Conservation (phyloP, 2,888 invertebrate genomes). For the Hyposoter didymator region DNA sequence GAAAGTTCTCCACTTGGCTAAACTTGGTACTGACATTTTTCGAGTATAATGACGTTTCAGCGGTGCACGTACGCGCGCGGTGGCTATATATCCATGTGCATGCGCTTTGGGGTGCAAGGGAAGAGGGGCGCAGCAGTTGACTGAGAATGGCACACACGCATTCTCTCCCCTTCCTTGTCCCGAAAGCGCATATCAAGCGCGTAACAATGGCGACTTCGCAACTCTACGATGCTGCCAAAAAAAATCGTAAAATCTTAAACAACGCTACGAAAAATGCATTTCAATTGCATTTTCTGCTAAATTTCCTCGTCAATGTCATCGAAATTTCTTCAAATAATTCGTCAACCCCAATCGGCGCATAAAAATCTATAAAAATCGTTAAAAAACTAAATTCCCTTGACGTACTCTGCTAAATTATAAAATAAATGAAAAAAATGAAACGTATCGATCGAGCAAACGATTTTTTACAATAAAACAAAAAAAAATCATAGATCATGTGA, state of each 20-base stretch:
- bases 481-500: too few species aligned
- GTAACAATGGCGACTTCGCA: constrained; percentile 66
- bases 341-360: not conserved
- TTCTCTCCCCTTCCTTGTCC: constrained; percentile 42
- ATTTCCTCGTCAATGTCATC: not conserved
- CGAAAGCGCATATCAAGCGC: constrained; percentile 60
- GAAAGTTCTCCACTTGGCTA: not conserved
- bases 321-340: not conserved
- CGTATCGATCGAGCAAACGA: not conserved
- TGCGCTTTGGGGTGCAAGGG: constrained; percentile 60
- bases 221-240: constrained; percentile 34
- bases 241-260: not conserved
- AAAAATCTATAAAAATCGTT: not conserved
- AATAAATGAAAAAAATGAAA: not conserved
- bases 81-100: constrained; percentile 40
- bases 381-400: not conserved
- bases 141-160: constrained; percentile 54
- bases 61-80: not conserved
- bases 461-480: too few species aligned
- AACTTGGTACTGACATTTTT: constrained; percentile 1
- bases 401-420: too few species aligned
- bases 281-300: not conserved
- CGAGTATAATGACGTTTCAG: not conserved
- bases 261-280: not conserved
- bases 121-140: constrained; percentile 55